A percentile compares a stretch with the other conserved stretches of the same genome.
Evolutionary conservation across 2,888 invertebrate genomes (phyloP).

Genomic region (Leucozona laternaria): DNA sequence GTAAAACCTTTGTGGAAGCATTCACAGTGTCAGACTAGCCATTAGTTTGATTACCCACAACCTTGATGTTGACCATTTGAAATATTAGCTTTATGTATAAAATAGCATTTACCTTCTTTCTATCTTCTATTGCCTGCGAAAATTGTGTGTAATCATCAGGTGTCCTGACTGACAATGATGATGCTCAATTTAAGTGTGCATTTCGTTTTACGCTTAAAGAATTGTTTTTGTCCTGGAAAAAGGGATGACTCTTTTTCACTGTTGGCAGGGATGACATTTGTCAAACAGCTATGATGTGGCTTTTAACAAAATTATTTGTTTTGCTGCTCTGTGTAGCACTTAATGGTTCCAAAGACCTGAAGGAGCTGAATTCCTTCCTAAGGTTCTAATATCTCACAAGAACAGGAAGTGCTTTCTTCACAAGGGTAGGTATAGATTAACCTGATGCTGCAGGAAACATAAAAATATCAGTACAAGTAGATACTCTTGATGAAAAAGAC

Average conservation of each 20-base stretch:
- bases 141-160: conserved; percentile 59
- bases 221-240: not conserved
- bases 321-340: not conserved
- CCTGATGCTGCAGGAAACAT: conserved; percentile 18
- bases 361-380: not conserved
- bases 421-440: conserved; percentile 11
- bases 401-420: conserved; percentile 7
- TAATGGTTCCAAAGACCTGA: not conserved
- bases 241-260: conserved; percentile 12
- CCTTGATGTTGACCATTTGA: conserved; percentile 15
- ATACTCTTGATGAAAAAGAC: conserved; percentile 29
- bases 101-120: not conserved
- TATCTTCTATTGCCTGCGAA: not conserved
- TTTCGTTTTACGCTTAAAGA: conserved; percentile 18
- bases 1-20: conserved; percentile 51
- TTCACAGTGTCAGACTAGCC: conserved; percentile 30
- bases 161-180: conserved; percentile 34
- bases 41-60: conserved; percentile 65
- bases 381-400: conserved; percentile 32
- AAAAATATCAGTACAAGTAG: conserved; percentile 26
- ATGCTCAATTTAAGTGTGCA: conserved; percentile 52
- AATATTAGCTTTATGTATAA: not conserved
- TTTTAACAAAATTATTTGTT: conserved; percentile 60
- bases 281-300: conserved; percentile 35
- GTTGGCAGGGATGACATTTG: conserved; percentile 36